phyloP scores from a whole-genome alignment of 1,140 invertebrate species.

The Apis laboriosa region DNA sequence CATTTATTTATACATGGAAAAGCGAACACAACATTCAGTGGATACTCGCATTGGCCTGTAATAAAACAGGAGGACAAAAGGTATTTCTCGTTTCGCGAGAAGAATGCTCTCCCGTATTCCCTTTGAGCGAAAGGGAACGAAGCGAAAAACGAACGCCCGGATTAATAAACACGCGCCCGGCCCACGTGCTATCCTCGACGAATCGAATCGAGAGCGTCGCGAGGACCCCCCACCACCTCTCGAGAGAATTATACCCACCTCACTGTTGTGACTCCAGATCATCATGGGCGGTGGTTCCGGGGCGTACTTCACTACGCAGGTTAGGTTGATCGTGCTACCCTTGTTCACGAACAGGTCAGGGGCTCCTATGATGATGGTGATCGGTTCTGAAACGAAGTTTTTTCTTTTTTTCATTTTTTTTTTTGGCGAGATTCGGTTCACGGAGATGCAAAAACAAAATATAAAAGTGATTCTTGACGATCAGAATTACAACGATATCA shows the following conservation, averaged over 20 bases:
- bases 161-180: neutral
- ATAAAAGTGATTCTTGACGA: no score
- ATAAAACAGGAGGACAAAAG: constrained; percentile 51
- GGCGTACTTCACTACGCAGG: constrained; percentile 84
- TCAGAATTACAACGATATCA: no score
- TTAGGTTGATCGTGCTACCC: constrained; percentile 86
- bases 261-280: constrained; percentile 84
- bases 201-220: no score
- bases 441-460: no score
- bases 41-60: constrained; percentile 7
- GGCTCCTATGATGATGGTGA: constrained; percentile 84
- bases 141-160: constrained; percentile 38
- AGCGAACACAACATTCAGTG: neutral
- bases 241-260: constrained; percentile 76
- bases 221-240: no score
- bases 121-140: constrained; percentile 47
- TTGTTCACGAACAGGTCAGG: constrained; percentile 85
- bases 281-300: constrained; percentile 85
- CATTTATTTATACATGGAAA: constrained; percentile 32
- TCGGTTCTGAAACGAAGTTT: constrained; percentile 82
- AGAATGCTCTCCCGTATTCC: constrained; percentile 59
- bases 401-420: no score
- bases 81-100: constrained; percentile 35
- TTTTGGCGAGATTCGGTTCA: no score
- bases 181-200: neutral